Base-by-base conservation (phyloP, 1,140 invertebrate genomes). In the Bombus ignitus region DNA sequence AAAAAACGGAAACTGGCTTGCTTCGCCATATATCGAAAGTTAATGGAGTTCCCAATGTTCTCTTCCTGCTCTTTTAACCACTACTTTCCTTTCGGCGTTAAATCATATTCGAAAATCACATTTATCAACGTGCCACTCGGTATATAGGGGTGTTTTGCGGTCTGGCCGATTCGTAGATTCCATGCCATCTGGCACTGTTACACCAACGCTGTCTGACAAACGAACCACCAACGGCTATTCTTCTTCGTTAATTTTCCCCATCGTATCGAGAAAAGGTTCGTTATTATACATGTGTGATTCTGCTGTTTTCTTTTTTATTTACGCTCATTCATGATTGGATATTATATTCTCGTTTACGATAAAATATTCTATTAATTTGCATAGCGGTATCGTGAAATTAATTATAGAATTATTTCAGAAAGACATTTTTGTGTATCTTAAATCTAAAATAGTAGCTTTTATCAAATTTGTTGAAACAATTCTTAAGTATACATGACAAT, bases 181-280 rank as follows among this genome's bases (percentile, higher is more conserved):
- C 47, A 65, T 62, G 80, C 80, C 80, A 74, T 81, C 70, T 81
- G 80, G 47, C 70, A 74, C 80, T 32, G 70, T 62, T 59, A 73
- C 68, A 9, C 53, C 47, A 22, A 53, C 18, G 18, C 47, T 22
- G 32, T 35, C 68, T 65, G 80, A 82, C 57, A 82, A 82, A 82
- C 80, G 35, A 35, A 80, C 66, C 66, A 13, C 66, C 28, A 28
- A 9, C 32, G 44, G 44, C 78, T 37, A 80, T 80, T 71, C 32
- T 37, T 80, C 78, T 80, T 71, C 68, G 44, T 80, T 80, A 80
- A 80, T 80, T 80, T 80, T n/a, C 47, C 66, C 15, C 57, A 57
- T 71, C 44, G 62, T 28, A 25, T 28, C 35, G 39, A 15, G 35
- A 70, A 25, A 37, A n/a, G 28, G 13, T 18, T 47, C 4, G 15